Base-by-base conservation (phyloP, 2,113 vertebrate species). In the Fukomys damarensis region DNA sequence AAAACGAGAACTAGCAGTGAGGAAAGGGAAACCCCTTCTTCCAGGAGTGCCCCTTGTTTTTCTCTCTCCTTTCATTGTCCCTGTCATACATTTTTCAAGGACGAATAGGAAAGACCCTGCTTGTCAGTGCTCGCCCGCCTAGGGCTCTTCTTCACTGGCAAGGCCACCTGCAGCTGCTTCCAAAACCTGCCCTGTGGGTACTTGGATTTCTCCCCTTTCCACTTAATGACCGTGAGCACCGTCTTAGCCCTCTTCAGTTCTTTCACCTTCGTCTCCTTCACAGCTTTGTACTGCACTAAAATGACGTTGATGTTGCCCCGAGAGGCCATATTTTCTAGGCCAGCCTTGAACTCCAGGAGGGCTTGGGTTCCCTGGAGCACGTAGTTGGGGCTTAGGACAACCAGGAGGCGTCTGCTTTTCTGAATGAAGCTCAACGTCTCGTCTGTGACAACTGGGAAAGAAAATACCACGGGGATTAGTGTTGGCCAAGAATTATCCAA, bases 361-460 rank as follows among this genome's bases (percentile, higher is more conserved):
- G 99, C 99, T 98, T 99, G 99, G 74, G 99, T 99, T 91, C 99
- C 99, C 98, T 98, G 99, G 16, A 99, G 98, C 89, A 99, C 98
- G 94, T 99, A 99, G 97, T 98, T 99, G 9, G 99, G 99, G 93
- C 99, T 99, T 96, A 99, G 98, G 30, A 99, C 99, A 98, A 99
- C 99, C 98, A 99, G 98, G 95, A 99, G 99, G 95, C 99, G 99
- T 92, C 99, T 99, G 97, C 99, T 99, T 97, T 99, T 99, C 97
- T 99, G 99, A 98, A 99, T 99, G 97, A 99, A 99, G 97, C 98
- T 99, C 99, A 99, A 98, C 56, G 99, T 99, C 98, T 99, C 99
- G 1, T 99, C 99, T 94, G 99, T 99, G 98, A 99, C 99, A 98
- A 99, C 99, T 99, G 99, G 90, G 98, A 98, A 96, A 98, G 98